These are phyloP conservation scores for Cyrtodaria siliqua DNA, from an alignment of 2,888 invertebrate genomes.

Conservation along the genomic window DNA sequence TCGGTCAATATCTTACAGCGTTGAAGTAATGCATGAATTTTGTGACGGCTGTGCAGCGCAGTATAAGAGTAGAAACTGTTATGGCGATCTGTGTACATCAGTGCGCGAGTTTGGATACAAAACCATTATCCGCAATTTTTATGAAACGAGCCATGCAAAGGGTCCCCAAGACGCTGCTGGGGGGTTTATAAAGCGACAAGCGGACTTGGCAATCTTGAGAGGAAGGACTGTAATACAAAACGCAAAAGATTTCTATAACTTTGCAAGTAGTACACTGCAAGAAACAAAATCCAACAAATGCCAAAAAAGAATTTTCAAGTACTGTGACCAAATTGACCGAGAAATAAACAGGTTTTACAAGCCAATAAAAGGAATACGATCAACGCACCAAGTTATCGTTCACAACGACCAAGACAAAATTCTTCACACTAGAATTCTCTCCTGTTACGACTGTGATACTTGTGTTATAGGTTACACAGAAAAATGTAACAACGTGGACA, in stretches of 20 bases:
- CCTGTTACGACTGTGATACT: neutral
- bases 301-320: constrained; percentile 36
- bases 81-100: neutral
- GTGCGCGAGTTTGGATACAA: constrained; percentile 17
- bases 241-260: constrained; percentile 37
- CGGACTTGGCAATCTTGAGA: constrained; percentile 44
- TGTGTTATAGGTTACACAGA: neutral
- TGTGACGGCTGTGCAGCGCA: constrained; percentile 40
- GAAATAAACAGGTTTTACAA: neutral
- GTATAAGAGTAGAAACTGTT: constrained; percentile 54
- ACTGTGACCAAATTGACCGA: constrained; percentile 17
- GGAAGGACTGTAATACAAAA: constrained; percentile 31
- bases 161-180: constrained; percentile 53
- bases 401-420: neutral
- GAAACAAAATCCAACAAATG: constrained; percentile 30
- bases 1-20: constrained; percentile 4
- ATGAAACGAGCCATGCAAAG: constrained; percentile 40
- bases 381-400: constrained; percentile 5
- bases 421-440: neutral
- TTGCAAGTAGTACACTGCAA: constrained; percentile 18
- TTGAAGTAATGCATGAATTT: constrained; percentile 41
- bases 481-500: too few relatives aligned
- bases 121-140: constrained; percentile 32
- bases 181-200: constrained; percentile 36
- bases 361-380: constrained; percentile 4